Conservation (phyloP, 2,888 invertebrate genomes). For the Ormia ochracea region DNA sequence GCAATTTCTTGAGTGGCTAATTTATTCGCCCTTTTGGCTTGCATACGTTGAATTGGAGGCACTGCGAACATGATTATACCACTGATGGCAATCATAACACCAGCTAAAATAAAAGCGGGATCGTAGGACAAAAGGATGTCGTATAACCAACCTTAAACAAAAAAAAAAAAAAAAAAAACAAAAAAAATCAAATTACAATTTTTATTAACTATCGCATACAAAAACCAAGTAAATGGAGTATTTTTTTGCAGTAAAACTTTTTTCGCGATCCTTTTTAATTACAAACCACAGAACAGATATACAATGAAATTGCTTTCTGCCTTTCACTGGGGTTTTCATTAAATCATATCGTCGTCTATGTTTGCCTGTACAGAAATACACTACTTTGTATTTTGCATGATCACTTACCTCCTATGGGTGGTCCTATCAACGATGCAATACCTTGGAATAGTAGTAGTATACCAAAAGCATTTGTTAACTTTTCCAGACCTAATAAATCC, state of each 20-base stretch:
- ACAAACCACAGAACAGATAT: background rate
- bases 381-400: too few species aligned
- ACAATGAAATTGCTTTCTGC: too few species aligned
- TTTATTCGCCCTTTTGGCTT: slow-evolving; percentile 65
- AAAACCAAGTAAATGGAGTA: too few species aligned
- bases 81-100: slow-evolving; percentile 89
- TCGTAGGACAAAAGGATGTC: slow-evolving; percentile 88
- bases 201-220: too few species aligned
- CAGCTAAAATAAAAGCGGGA: slow-evolving; percentile 92
- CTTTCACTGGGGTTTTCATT: too few species aligned
- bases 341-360: too few species aligned
- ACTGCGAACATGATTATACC: slow-evolving; percentile 92
- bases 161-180: background rate
- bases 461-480: slow-evolving; percentile 96
- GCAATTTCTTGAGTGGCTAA: slow-evolving; percentile 68
- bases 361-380: too few species aligned
- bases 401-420: slow-evolving; percentile 91
- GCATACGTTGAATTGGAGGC: slow-evolving; percentile 82
- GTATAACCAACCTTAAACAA: slow-evolving; percentile 85
- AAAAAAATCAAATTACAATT: too few species aligned
- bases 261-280: too few species aligned
- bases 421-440: slow-evolving; percentile 92
- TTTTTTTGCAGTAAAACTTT: too few species aligned
- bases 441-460: slow-evolving; percentile 95
- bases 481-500: slow-evolving; percentile 94